Base-by-base conservation (phyloP, 2,113 vertebrate genomes). In the Tauraco erythrolophus region DNA sequence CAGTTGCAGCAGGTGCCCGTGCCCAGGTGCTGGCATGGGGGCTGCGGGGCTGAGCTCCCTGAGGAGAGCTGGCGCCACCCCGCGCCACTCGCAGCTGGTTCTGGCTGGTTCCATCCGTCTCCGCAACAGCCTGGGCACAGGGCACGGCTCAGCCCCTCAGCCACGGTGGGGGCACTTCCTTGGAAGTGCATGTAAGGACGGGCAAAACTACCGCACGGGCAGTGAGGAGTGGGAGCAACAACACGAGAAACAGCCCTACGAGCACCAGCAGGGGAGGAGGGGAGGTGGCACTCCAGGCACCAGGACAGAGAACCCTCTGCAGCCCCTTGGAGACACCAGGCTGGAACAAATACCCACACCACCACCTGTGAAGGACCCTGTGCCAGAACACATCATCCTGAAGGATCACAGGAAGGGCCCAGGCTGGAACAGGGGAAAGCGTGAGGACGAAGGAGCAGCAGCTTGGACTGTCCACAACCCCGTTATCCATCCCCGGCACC, bases 1-100 rank as follows among this genome's bases (percentile, higher is more conserved):
- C 61, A n/a, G 2, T 4, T 33, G 41, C 6, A 48, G 2, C 0
- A 4, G 18, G n/a, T n/a, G 28, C 24, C 17, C 0, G 1, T 37
- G 48, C 27, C 57, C 33, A 17, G 19, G 35, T 18, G 22, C n/a
- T 1, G 2, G 11, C 62, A 56, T 2, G 5, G 14, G 22, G 43
- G 4, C 43, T 6, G 45, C 14, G 24, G 45, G 23, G 22, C 54
- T 21, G 53, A 58, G n/a, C 13, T 33, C 39, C 31, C 62, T 33
- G 35, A 57, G 64, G 41, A 19, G n/a, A n/a, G n/a, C n/a, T n/a
- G n/a, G n/a, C n/a, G n/a, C n/a, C n/a, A n/a, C n/a, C n/a, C n/a
- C n/a, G n/a, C n/a, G n/a, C n/a, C n/a, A n/a, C n/a, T n/a, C n/a
- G n/a, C n/a, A n/a, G n/a, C n/a, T n/a, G n/a, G n/a, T n/a, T n/a